Conservation (phyloP, 2,797 vertebrate species). For the Phaenicophaeus curvirostris region DNA sequence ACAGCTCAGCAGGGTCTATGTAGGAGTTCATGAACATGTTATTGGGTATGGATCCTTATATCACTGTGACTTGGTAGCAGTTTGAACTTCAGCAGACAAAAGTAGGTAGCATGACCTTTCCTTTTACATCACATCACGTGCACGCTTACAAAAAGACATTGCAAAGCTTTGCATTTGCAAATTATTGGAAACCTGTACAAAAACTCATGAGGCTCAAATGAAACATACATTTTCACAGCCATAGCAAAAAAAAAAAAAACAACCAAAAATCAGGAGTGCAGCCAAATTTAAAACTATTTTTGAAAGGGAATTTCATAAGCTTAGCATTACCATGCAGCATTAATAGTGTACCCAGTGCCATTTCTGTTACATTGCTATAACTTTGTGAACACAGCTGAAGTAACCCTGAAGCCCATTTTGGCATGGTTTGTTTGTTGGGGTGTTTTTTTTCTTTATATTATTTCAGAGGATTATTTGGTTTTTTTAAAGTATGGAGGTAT, state of each 20-base stretch:
- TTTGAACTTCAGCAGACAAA: not conserved
- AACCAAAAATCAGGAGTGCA: not conserved
- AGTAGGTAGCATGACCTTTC: not conserved
- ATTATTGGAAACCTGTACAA: not conserved
- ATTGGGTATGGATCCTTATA: no score
- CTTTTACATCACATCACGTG: accelerated
- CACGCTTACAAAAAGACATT: not conserved
- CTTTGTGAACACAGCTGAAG: not conserved
- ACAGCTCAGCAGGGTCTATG: accelerated
- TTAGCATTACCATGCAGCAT: not conserved
- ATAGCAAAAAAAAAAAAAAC: not conserved
- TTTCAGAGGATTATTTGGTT: not conserved
- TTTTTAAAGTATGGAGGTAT: not conserved
- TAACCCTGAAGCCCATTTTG: not conserved
- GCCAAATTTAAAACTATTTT: not conserved
- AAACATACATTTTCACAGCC: not conserved
- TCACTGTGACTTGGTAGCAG: not conserved
- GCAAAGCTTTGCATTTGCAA: not conserved
- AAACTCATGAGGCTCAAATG: not conserved
- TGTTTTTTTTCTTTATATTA: not conserved
- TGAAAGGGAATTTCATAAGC: not conserved
- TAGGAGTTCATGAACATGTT: not conserved
- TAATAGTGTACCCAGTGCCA: not conserved
- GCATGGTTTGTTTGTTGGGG: accelerated
- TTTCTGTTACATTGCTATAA: not conserved